These are phyloP conservation scores for Esox niger DNA, from an alignment of 2,113 vertebrate genomes.

Conservation along the genomic window DNA sequence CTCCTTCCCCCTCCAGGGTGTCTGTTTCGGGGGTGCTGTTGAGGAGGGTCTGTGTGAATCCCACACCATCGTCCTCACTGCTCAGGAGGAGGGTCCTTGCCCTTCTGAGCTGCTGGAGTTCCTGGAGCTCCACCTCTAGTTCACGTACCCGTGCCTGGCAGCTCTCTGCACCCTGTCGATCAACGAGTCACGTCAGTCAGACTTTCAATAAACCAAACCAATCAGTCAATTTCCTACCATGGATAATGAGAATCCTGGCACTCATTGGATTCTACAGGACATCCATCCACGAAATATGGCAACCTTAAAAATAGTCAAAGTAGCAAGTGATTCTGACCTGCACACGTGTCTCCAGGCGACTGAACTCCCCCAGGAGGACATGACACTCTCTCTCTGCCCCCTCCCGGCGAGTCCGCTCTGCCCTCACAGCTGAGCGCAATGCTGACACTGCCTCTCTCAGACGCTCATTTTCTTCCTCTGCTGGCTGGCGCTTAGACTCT, in stretches of 20 bases:
- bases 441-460: constrained; percentile 85
- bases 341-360: constrained; percentile 82
- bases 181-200: neutral
- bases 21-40: constrained; percentile 85
- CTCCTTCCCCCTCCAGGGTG: constrained; percentile 57
- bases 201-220: neutral
- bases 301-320: neutral
- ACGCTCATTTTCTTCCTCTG: constrained; percentile 88
- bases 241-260: too few relatives aligned
- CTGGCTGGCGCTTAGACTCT: constrained; percentile 77
- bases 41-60: constrained; percentile 82
- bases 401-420: constrained; percentile 88
- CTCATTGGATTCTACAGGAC: too few relatives aligned
- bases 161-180: constrained; percentile 82
- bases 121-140: constrained; percentile 89
- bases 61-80: constrained; percentile 79
- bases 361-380: constrained; percentile 83
- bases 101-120: constrained; percentile 92
- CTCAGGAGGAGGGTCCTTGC: constrained; percentile 86
- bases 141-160: constrained; percentile 89
- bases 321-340: constrained; percentile 45
- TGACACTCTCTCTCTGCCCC: constrained; percentile 85
- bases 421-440: constrained; percentile 81
- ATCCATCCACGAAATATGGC: neutral
- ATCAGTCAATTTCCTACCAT: neutral